Conservation (phyloP, 2,888 invertebrate genomes). For the Notodromas monacha region DNA sequence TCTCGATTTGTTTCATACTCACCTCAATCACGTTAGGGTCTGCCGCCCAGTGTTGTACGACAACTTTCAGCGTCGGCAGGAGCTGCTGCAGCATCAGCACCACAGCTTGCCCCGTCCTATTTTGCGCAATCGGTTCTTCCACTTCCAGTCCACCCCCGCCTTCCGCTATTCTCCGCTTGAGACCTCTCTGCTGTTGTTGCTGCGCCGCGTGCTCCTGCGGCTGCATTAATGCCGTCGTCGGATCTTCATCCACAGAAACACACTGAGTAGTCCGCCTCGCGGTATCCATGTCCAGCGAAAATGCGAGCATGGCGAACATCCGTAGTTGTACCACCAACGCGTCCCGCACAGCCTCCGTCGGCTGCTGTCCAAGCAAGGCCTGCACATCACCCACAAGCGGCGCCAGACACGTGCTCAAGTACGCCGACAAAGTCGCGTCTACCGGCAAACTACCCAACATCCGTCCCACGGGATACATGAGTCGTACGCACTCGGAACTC, state of each 20-base stretch:
- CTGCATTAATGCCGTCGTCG: too few relatives aligned
- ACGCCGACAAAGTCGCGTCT: conserved; percentile 28
- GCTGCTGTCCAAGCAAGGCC: conserved; percentile 16
- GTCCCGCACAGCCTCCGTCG: background rate
- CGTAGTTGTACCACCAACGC: conserved; percentile 26
- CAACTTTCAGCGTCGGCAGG: conserved; percentile 26
- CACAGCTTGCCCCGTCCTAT: conserved; percentile 21
- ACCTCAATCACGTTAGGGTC: conserved; percentile 30
- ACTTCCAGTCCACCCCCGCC: too few relatives aligned
- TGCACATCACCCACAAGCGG: conserved; percentile 29
- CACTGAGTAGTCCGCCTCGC: too few relatives aligned
- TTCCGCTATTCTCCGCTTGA: too few relatives aligned
- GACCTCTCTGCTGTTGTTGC: too few relatives aligned
- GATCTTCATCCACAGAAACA: too few relatives aligned
- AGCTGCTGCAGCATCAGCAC: conserved; percentile 25
- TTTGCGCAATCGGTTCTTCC: conserved; percentile 13
- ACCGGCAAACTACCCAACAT: conserved; percentile 30
- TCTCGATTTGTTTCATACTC: too few relatives aligned
- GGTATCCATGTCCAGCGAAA: conserved; percentile 22
- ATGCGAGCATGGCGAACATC: conserved; percentile 30
- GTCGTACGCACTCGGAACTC: conserved; percentile 33
- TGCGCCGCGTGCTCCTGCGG: too few relatives aligned
- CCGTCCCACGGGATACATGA: conserved; percentile 42
- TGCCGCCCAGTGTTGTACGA: conserved; percentile 27
- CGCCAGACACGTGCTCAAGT: conserved; percentile 31